Evolutionary conservation across 1,140 invertebrate genomes (phyloP).

Genomic region (Drosophila chauvacae): DNA sequence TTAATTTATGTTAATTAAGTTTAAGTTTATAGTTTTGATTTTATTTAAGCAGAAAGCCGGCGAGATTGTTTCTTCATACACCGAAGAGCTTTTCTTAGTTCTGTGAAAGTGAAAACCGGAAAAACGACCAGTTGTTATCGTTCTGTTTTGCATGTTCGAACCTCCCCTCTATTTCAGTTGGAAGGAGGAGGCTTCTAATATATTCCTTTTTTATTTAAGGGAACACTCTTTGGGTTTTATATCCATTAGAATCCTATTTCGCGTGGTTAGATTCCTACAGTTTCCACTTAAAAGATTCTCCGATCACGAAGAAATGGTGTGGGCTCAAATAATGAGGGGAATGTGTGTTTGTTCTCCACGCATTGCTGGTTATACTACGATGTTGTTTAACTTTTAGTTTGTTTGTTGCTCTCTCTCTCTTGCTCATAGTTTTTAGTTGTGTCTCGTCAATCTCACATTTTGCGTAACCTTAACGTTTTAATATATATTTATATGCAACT

Average conservation of each 20-base stretch:
- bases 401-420: constrained; percentile 65
- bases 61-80: too few species aligned
- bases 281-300: constrained; percentile 28
- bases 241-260: constrained; percentile 2
- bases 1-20: constrained; percentile 4
- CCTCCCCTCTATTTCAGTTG: constrained; percentile 25
- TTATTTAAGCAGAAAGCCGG: constrained; percentile 2
- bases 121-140: constrained; percentile 8
- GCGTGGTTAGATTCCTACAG: constrained; percentile 15
- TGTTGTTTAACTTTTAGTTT: constrained; percentile 66
- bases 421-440: constrained; percentile 77
- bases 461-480: constrained; percentile 62
- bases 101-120: constrained; percentile 35
- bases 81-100: not conserved
- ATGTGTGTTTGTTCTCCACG: constrained; percentile 84
- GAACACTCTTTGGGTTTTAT: not conserved
- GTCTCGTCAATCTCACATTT: constrained; percentile 69
- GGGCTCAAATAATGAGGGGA: constrained; percentile 84
- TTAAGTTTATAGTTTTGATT: not conserved
- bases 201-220: not conserved
- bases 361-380: constrained; percentile 80
- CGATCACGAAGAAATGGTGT: constrained; percentile 69
- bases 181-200: constrained; percentile 24
- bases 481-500: constrained; percentile 44
- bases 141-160: constrained; percentile 33